Evolutionary conservation across 2,888 invertebrate genomes (phyloP).

Genomic region (Pristionchus arcanus): DNA sequence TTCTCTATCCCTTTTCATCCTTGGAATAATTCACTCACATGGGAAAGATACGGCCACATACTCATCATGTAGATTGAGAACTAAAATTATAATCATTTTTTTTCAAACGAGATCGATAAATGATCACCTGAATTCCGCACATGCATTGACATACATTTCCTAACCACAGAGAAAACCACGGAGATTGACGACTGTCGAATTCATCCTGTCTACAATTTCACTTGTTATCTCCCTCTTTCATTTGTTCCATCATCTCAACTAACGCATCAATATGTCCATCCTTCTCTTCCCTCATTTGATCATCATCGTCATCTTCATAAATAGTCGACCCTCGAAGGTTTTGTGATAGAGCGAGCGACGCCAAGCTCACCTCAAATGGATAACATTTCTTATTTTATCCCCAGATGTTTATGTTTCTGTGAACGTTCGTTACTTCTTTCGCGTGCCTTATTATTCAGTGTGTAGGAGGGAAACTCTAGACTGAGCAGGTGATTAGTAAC

Average conservation of each 20-base stretch:
- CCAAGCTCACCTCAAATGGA: slow-evolving; percentile 37
- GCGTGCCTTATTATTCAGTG: not conserved
- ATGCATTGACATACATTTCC: slow-evolving; percentile 63
- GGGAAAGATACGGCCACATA: slow-evolving; percentile 67
- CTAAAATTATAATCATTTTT: not conserved
- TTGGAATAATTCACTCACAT: slow-evolving; percentile 53
- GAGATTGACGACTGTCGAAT: slow-evolving; percentile 57
- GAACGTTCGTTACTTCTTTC: not conserved
- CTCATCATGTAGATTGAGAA: slow-evolving; percentile 67
- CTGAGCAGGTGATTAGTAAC: not conserved
- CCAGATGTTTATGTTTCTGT: not conserved
- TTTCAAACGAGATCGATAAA: not conserved
- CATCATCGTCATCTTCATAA: slow-evolving; percentile 31
- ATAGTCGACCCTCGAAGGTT: slow-evolving; percentile 12
- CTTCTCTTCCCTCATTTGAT: slow-evolving; percentile 18
- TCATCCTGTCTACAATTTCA: not conserved
- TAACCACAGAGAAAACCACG: slow-evolving; percentile 67
- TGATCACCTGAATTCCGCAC: slow-evolving; percentile 61
- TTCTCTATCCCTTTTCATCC: not conserved
- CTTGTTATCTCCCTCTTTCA: not conserved
- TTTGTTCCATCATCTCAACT: not conserved
- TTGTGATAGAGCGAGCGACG: slow-evolving; percentile 41
- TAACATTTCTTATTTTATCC: not conserved
- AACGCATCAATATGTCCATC: not conserved
- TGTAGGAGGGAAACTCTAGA: not conserved